These are phyloP conservation scores for Brachionus angularis DNA, from an alignment of 1,140 invertebrate genomes.

Conservation along the genomic window DNA sequence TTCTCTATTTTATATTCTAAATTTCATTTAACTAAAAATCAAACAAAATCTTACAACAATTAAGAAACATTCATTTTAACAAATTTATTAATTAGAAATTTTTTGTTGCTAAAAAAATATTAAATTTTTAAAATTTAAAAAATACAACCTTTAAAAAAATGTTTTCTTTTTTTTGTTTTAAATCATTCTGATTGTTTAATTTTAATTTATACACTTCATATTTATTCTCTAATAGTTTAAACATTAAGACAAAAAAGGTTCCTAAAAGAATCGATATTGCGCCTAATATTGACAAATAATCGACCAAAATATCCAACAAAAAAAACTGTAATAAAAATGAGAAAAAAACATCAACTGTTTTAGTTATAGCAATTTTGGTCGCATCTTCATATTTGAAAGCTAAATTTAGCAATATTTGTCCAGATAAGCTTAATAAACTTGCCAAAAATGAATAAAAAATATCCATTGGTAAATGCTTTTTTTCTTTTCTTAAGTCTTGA, in stretches of 20 bases:
- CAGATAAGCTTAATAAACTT: neutral
- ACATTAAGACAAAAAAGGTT: constrained; percentile 12
- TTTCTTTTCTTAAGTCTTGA: neutral
- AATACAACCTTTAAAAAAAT: neutral
- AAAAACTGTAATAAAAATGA: constrained; percentile 30
- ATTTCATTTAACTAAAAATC: no score
- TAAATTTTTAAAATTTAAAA: constrained; percentile 12
- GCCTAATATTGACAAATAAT: constrained; percentile 30
- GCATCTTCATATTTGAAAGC: constrained; percentile 35
- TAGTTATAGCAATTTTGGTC: constrained; percentile 34
- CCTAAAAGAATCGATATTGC: constrained; percentile 6
- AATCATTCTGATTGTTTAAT: no score
- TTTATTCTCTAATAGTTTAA: constrained; percentile 20
- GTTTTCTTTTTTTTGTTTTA: neutral
- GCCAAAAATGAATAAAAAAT: constrained; percentile 27
- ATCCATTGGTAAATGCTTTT: constrained; percentile 16
- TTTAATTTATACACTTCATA: neutral
- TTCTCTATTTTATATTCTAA: no score
- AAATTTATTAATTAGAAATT: no score
- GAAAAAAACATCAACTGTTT: constrained; percentile 39
- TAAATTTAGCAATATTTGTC: constrained; percentile 33
- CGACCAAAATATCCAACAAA: neutral
- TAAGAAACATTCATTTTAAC: no score
- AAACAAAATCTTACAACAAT: no score
- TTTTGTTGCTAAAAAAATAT: no score